Evolutionary conservation across 1,140 invertebrate species (phyloP), one percentile per base, ranked within the genome.

Genomic region (Nephila pilipes): DNA sequence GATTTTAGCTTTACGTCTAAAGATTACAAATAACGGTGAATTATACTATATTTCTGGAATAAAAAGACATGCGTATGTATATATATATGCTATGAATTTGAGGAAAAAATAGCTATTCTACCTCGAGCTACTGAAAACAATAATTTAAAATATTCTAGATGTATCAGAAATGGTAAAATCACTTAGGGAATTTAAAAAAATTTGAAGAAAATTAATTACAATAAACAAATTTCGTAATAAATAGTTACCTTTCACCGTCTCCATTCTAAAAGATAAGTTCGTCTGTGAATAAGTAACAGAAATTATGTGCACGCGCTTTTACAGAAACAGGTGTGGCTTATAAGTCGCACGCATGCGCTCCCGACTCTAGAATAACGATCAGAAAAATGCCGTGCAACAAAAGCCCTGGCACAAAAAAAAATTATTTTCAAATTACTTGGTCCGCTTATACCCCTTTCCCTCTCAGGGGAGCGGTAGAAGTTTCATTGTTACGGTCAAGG

Each of bases 401-500:
- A 54, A 81, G 38, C 46, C 75, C 80, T 81, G 80, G 80, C 38
- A 81, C 80, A 81, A n/a, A 46, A 46, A 46, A 80, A n/a, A 54
- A 54, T n/a, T 46, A 25, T n/a, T 54, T 80, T 75, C 69, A 36
- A 65, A 65, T 65, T 54, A 81, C 36, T 81, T 46, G 4, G 14
- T 38, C 38, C 20, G 6, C 80, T 81, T 18, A 36, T 75, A 75
- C 25, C 69, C 69, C 69, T 75, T 18, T 32, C 5, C 25, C 29
- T 54, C 46, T 29, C 80, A 55, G 18, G 80, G 80, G 80, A 81
- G 25, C 20, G 54, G 14, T 22, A 25, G 80, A n/a, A 81, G 46
- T n/a, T 81, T 81, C 80, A 81, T 46, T 81, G 80, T 54, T 55
- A 81, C 20, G 46, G 80, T 81, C 80, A 81, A 81, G 80, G 80